Evolutionary conservation across 2,113 vertebrate species (phyloP), one percentile per base, ranked within the genome.

Genomic region (Azemiops feae): DNA sequence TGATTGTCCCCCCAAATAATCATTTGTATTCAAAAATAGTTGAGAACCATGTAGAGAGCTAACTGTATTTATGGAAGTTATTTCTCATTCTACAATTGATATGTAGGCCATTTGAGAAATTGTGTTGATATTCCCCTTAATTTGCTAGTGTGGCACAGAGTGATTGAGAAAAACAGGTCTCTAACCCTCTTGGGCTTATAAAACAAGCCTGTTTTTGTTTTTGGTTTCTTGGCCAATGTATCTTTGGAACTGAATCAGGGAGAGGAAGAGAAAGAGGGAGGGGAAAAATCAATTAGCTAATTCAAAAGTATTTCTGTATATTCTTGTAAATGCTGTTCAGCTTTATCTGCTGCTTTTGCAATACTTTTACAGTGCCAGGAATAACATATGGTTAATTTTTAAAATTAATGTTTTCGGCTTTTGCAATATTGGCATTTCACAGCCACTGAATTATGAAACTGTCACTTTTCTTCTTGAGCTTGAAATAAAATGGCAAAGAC

Each of bases 211-310:
- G 74, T 89, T 30, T 53, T 81, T 25, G 60, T 39, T 60, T 64
- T 89, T 34, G 1, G 5, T 45, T 30, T 50, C 92, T 34, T 87
- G 55, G 81, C 81, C 88, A 87, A 52, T 39, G 34, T 64, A 64
- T 52, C 34, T 52, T 87, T 93, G 89, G 30, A 53, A 18, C 20
- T 30, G 64, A 89, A 89, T 89, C 5, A 87, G 0, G 0, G 55
- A 58, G 27, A 39, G 85, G 89, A 85, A 89, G 93, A 94, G 93
- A 30, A 52, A 87, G 50, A 16, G 22, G 47, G 45, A 52, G 50
- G n/a, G 23, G 69, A 87, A 92, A 94, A 93, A 30, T 93, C n/a
- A 43, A 93, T 74, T 88, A 92, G 91, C 3, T 74, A 93, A 92
- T 91, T 92, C 96, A 94, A 52, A 20, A 47, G 10, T 90, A 55